Conservation (phyloP, 2,888 invertebrate genomes). For the Tigriopus californicus region DNA sequence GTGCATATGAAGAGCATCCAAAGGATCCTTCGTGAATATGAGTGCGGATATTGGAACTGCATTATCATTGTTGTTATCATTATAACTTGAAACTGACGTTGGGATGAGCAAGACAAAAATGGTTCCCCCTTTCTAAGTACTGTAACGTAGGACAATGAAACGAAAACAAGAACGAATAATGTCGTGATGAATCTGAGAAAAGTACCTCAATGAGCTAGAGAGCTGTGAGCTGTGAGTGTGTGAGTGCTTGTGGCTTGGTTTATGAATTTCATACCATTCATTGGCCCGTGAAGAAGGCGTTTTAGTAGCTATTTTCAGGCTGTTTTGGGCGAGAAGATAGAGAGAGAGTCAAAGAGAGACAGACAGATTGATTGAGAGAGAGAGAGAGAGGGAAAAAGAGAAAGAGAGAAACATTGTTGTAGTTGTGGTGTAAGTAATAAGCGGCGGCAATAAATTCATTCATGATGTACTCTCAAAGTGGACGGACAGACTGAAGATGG, state of each 20-base stretch:
- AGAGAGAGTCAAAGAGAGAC: slow-evolving; percentile 14
- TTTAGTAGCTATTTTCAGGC: slow-evolving; percentile 15
- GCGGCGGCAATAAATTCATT: slow-evolving; percentile 14
- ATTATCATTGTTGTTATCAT: too few relatives aligned
- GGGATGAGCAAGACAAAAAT: too few relatives aligned
- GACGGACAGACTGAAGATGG: too few relatives aligned
- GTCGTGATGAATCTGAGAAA: not conserved
- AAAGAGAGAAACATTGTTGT: not conserved
- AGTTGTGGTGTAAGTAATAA: not conserved
- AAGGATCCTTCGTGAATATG: too few relatives aligned
- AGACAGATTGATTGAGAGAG: not conserved
- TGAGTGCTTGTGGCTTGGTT: not conserved
- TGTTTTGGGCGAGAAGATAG: slow-evolving; percentile 9
- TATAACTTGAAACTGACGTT: too few relatives aligned
- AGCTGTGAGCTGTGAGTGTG: not conserved
- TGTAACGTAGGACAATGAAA: too few relatives aligned
- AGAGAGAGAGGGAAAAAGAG: too few relatives aligned
- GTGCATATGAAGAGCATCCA: too few relatives aligned
- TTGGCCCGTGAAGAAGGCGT: not conserved
- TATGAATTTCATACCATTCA: not conserved
- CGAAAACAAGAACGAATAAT: not conserved
- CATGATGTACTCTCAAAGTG: slow-evolving; percentile 12
- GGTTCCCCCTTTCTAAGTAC: too few relatives aligned
- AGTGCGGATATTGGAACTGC: too few relatives aligned
- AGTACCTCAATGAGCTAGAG: not conserved